Base-by-base conservation (phyloP, 2,888 invertebrate species). In the Phyllotreta cruciferae region DNA sequence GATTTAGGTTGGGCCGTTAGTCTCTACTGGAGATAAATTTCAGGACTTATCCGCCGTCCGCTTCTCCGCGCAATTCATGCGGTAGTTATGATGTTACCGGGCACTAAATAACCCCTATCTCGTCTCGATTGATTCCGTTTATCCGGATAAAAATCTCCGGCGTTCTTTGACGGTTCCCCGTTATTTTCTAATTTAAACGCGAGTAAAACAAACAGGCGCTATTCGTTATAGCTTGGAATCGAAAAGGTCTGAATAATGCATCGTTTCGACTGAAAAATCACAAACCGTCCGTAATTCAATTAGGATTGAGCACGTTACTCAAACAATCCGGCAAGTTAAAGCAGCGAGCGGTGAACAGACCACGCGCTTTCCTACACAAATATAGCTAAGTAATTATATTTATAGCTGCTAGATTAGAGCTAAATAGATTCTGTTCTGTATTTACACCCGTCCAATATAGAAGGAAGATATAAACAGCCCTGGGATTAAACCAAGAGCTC, bases 21-120 rank as follows among this genome's bases (percentile, higher is more conserved):
- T 61, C 55, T 49, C 39, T 45, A 45, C 8, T 36, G 38, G 41
- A 55, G 39, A 60, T 47, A 45, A 60, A 54, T 60, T 60, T 54
- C 14, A 52, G 52, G 41, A 54, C 47, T 60, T 55, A 54, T 60
- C 58, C 50, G 50, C 58, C 58, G 50, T 58, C 58, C 47, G 58
- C 41, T 35, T 58, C 24, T 58, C 50, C 10, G 41, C 50, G 58
- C 34, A 58, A 58, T 58, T 58, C 58, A 58, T 57, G 57, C 35
- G 57, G 49, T 57, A 57, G 57, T 49, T 57, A 57, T 58, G 58
- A 58, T 58, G 41, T 58, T 58, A 58, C 50, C 50, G 50, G 9
- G 49, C 42, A 41, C 50, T 58, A 58, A 50, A 58, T 58, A 58
- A 50, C 41, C 8, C 49, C 50, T 58, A 58, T 58, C 58, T 50